Base-by-base conservation (phyloP, 1,140 invertebrate species). In the Stenopsyche tienmushanensis region DNA sequence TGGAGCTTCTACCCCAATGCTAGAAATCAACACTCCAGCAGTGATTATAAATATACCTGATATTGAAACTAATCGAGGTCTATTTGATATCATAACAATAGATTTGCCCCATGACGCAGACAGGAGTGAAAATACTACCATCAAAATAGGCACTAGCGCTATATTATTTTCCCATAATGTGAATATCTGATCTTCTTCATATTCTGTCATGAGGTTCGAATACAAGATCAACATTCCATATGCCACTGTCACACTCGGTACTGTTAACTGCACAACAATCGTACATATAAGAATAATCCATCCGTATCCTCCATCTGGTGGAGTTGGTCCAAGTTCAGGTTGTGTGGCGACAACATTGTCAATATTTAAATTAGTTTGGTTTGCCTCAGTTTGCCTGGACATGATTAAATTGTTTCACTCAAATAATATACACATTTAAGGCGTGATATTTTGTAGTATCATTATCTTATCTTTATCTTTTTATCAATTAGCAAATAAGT, bases 221-320 rank as follows among this genome's bases (percentile, higher is more conserved):
- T 80, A 81, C 45, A 82, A 73, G 25, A 84, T 76, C 7, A 84
- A 73, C 20, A 84, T 66, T 50, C 84, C 83, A 54, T 84, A 85
- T 66, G 83, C 77, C 58, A 78, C 76, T 39, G 83, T 58, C 17
- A 85, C 70, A 60, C 80, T 79, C 9, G 83, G 83, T 29, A 84
- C 77, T 20, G 83, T 83, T 64, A 83, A 77, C 73, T 87, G 82
- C 69, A 86, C 83, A 53, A 85, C 77, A 66, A 82, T 73, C 20
- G 83, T 79, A 18, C 82, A 81, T 23, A 82, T 64, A n/a, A 87
- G 77, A 65, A 87, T 80, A 50, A 87, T 67, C 85, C 86, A 88
- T 1, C 85, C 85, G 69, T 85, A 87, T 15, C 84, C 84, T 3
- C 84, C 85, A 72, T 87, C 84, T 5, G 85, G 83, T 45, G 84